Conservation (phyloP, 2,113 vertebrate species). For the Saguinus midas region DNA sequence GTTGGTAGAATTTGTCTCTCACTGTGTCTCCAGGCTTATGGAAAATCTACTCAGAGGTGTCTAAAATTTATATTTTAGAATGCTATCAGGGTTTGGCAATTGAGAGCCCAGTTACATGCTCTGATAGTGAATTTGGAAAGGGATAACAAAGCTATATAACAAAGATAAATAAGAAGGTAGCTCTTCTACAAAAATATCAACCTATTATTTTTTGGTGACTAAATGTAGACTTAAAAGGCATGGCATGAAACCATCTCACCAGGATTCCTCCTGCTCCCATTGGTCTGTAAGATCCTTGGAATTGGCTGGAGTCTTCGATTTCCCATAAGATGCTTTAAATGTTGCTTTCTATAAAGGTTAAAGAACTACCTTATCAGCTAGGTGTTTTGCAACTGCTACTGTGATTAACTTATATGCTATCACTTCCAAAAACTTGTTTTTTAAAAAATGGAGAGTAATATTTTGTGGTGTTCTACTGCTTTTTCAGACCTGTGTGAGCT, state of each 20-base stretch:
- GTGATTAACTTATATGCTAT: background rate
- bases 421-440: background rate
- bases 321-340: background rate
- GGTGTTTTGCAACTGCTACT: background rate
- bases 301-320: background rate
- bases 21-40: background rate
- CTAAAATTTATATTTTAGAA: background rate
- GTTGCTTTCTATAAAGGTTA: background rate
- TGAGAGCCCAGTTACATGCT: background rate
- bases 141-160: background rate
- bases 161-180: background rate
- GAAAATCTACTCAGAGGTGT: background rate
- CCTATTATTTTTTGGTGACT: constrained; percentile 2
- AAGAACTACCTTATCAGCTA: background rate
- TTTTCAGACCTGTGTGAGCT: background rate
- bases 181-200: background rate
- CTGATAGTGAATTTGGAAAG: background rate
- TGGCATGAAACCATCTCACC: background rate
- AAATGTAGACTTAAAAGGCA: background rate
- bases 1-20: constrained; percentile 32
- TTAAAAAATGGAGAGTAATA: background rate
- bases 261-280: background rate
- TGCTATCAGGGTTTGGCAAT: background rate
- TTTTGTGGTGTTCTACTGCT: background rate
- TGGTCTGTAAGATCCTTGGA: background rate